phyloP scores from a whole-genome alignment of 1,140 invertebrate species.

The Dendrolimus kikuchii region DNA sequence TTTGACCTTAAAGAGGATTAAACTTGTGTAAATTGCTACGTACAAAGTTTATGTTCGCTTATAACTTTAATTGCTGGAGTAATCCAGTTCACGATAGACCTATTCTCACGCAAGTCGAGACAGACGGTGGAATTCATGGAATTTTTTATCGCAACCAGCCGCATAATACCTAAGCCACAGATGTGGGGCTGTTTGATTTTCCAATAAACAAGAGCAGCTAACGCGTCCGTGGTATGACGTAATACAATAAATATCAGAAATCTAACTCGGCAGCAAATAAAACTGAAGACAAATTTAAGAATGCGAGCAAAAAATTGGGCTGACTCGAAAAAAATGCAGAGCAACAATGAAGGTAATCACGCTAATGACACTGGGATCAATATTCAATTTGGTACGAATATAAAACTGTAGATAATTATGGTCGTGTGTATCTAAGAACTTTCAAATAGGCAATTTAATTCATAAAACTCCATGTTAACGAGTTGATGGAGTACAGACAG shows the following conservation, averaged over 20 bases:
- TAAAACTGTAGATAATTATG: conserved; percentile 9
- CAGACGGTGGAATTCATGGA: conserved; percentile 16
- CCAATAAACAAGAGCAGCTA: conserved; percentile 19
- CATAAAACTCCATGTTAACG: conserved; percentile 34
- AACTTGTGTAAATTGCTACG: too few species aligned
- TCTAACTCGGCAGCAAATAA: background rate
- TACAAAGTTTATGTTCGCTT: too few species aligned
- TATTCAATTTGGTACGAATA: conserved; percentile 9
- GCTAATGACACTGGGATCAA: background rate
- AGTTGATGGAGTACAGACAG: conserved; percentile 26
- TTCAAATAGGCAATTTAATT: conserved; percentile 29
- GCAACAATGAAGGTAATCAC: background rate
- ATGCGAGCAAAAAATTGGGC: background rate
- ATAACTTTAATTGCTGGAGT: background rate
- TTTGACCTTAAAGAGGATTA: too few species aligned
- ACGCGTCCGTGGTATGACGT: conserved; percentile 18
- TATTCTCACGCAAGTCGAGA: conserved; percentile 27
- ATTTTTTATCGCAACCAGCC: conserved; percentile 40
- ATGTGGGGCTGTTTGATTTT: conserved; percentile 26
- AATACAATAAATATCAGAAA: conserved; percentile 10
- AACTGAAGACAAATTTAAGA: background rate
- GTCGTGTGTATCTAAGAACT: conserved; percentile 7
- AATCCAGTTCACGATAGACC: conserved; percentile 8
- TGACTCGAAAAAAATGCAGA: background rate
- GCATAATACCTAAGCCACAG: conserved; percentile 30